Conservation (phyloP, 2,797 vertebrate species). For the Nannoperca obscura region DNA sequence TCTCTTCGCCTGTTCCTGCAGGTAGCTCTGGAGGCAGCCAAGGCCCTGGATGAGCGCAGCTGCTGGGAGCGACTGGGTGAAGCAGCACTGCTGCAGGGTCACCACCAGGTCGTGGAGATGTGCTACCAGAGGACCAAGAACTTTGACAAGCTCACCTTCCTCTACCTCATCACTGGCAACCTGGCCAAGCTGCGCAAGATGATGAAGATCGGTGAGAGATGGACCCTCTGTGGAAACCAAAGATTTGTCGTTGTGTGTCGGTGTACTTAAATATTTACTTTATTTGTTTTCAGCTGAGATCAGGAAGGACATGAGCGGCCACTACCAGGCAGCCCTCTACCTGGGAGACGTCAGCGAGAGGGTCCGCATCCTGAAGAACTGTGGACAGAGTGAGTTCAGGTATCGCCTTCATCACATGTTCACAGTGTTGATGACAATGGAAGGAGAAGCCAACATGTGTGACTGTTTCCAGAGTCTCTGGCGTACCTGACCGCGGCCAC, state of each 20-base stretch:
- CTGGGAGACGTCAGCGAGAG: slow-evolving; percentile 95
- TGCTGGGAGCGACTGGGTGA: slow-evolving; percentile 98
- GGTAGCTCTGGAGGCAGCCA: slow-evolving; percentile 97
- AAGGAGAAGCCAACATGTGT: neutral
- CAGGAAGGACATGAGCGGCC: slow-evolving; percentile 98
- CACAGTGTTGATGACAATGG: neutral
- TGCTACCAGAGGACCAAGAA: slow-evolving; percentile 99
- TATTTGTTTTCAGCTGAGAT: slow-evolving; percentile 89
- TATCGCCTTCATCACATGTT: neutral
- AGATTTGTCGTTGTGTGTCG: neutral
- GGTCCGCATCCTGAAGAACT: slow-evolving; percentile 97
- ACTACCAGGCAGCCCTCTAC: slow-evolving; percentile 97
- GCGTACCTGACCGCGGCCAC: slow-evolving; percentile 98
- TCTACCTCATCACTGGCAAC: slow-evolving; percentile 97
- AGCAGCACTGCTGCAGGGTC: slow-evolving; percentile 94
- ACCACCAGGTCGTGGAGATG: slow-evolving; percentile 99
- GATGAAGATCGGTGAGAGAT: slow-evolving; percentile 95
- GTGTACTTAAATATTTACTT: neutral
- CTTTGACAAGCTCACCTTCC: slow-evolving; percentile 97
- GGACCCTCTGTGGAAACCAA: neutral
- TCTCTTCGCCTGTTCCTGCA: slow-evolving; percentile 49
- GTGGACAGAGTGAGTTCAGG: slow-evolving; percentile 94
- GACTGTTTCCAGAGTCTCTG: slow-evolving; percentile 88
- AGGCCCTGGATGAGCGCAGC: slow-evolving; percentile 94
- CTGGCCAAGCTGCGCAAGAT: slow-evolving; percentile 97